phyloP scores from a whole-genome alignment of 2,797 vertebrate genomes.

The Neosilurus mollespiculum region DNA sequence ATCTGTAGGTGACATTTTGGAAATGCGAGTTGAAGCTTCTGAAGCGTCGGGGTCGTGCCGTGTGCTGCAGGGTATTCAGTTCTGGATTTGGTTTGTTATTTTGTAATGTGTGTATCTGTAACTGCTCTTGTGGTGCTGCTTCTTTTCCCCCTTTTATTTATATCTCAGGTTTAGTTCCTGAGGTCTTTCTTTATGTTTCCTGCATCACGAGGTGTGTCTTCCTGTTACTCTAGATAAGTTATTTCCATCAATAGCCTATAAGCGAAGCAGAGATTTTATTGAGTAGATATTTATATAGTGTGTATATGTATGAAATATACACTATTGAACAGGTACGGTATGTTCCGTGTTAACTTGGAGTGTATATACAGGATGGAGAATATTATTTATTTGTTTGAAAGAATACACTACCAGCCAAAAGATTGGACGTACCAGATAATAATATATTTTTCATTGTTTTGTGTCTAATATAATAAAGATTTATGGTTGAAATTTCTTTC shows the following conservation, averaged over 20 bases:
- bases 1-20: background rate
- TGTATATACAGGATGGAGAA: background rate
- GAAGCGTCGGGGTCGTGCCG: background rate
- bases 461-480: background rate
- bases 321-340: background rate
- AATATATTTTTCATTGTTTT: background rate
- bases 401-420: background rate
- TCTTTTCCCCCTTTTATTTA: background rate
- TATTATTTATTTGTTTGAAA: background rate
- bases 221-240: conserved; percentile 2
- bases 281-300: background rate
- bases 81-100: background rate
- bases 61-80: too few species aligned
- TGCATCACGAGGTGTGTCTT: background rate
- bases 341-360: conserved; percentile 1
- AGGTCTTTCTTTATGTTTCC: background rate
- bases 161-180: background rate
- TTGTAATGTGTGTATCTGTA: background rate
- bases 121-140: background rate
- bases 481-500: background rate
- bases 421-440: background rate
- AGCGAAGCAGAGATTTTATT: background rate
- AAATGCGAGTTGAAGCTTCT: background rate
- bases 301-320: background rate
- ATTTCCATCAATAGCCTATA: background rate